Evolutionary conservation across 2,113 vertebrate genomes (phyloP).

Genomic region (Emydocephalus ijimae): DNA sequence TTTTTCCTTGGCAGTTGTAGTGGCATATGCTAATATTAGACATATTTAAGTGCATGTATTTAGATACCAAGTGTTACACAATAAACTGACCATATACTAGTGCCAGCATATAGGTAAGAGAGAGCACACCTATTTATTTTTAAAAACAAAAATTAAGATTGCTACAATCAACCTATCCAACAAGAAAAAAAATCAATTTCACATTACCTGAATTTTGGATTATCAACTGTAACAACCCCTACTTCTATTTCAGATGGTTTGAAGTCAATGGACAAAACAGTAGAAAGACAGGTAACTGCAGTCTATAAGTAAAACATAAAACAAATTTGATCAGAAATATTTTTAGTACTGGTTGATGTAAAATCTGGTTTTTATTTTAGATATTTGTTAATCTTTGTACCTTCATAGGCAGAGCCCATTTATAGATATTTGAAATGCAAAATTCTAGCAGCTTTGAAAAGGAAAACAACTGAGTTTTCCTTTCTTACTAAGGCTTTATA

Average conservation of each 20-base stretch:
- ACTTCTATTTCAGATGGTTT: slow-evolving; percentile 96
- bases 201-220: slow-evolving; percentile 91
- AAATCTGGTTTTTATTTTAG: not conserved
- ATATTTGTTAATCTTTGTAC: not conserved
- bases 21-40: not conserved
- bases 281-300: slow-evolving; percentile 92
- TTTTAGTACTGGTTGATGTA: not conserved
- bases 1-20: not conserved
- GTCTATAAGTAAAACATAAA: slow-evolving; percentile 71
- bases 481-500: no score
- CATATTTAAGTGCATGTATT: not conserved
- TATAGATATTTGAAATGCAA: not conserved
- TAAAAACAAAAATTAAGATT: not conserved
- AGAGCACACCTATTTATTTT: not conserved
- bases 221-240: slow-evolving; percentile 88
- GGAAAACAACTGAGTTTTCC: not conserved
- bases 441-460: not conserved
- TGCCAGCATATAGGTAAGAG: not conserved
- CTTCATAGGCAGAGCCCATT: not conserved
- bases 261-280: slow-evolving; percentile 95
- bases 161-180: not conserved
- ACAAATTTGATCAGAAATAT: slow-evolving; percentile 17
- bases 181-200: not conserved
- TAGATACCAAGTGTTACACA: not conserved
- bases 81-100: not conserved